Conservation (phyloP, 2,113 vertebrate species). For the Prunella himalayana region DNA sequence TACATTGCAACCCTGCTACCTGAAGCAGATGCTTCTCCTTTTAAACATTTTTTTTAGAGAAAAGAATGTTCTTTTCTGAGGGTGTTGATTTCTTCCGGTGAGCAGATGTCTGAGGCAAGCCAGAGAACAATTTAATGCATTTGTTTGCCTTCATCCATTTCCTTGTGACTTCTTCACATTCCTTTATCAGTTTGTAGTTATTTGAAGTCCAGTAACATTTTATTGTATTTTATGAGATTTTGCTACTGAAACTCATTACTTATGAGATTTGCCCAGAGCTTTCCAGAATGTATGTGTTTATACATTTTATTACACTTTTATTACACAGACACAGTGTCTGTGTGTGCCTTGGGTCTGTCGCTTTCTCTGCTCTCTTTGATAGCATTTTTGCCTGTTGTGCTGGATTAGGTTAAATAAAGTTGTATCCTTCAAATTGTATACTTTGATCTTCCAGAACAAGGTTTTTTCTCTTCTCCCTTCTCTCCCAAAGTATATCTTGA, state of each 20-base stretch:
- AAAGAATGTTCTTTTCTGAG: background rate
- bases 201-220: background rate
- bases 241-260: background rate
- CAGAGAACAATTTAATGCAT: background rate
- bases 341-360: rapidly evolving
- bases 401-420: background rate
- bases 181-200: background rate
- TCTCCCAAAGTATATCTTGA: background rate
- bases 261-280: background rate
- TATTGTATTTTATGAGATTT: background rate
- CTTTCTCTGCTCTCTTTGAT: background rate
- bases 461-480: background rate
- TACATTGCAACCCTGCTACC: background rate
- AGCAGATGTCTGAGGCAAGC: background rate
- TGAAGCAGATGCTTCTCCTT: background rate
- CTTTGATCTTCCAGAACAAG: background rate
- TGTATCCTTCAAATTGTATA: background rate
- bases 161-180: background rate
- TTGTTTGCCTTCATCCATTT: background rate
- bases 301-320: background rate
- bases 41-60: background rate
- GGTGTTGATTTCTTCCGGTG: background rate
- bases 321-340: background rate
- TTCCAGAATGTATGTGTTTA: background rate
- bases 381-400: background rate